phyloP scores from a whole-genome alignment of 2,113 vertebrate species.

The Labrus mixtus region DNA sequence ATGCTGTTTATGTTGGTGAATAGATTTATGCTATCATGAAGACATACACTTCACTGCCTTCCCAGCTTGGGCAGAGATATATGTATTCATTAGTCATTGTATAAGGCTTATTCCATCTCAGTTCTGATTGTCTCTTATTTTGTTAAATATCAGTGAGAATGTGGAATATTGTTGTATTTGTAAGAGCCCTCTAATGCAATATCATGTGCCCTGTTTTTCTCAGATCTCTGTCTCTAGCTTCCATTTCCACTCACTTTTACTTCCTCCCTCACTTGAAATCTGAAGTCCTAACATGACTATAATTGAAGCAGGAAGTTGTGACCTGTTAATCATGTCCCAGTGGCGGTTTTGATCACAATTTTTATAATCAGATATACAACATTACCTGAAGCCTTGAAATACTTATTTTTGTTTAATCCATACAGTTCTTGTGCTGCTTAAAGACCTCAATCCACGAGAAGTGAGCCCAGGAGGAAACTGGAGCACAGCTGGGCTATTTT shows the following conservation, averaged over 20 bases:
- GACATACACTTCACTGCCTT: conserved; percentile 31
- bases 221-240: conserved; percentile 21
- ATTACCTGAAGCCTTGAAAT: conserved; percentile 48
- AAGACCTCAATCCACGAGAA: conserved; percentile 21
- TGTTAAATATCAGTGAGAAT: not conserved
- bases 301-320: conserved; percentile 63
- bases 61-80: not conserved
- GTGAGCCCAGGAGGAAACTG: conserved; percentile 31
- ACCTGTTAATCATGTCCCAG: conserved; percentile 68
- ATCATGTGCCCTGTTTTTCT: not conserved
- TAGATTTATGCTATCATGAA: conserved; percentile 67
- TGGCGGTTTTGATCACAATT: conserved; percentile 73
- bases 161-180: conserved; percentile 1
- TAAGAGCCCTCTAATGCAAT: not conserved
- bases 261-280: conserved; percentile 39
- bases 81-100: conserved; percentile 31
- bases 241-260: conserved; percentile 36
- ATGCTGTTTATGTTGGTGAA: conserved; percentile 83
- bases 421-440: conserved; percentile 17
- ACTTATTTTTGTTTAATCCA: conserved; percentile 45
- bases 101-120: conserved; percentile 5
- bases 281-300: conserved; percentile 63
- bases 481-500: conserved; percentile 49
- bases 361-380: conserved; percentile 71
- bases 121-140: not conserved